Evolutionary conservation across 2,888 invertebrate genomes (phyloP).

Genomic region (Andrena bucephala): DNA sequence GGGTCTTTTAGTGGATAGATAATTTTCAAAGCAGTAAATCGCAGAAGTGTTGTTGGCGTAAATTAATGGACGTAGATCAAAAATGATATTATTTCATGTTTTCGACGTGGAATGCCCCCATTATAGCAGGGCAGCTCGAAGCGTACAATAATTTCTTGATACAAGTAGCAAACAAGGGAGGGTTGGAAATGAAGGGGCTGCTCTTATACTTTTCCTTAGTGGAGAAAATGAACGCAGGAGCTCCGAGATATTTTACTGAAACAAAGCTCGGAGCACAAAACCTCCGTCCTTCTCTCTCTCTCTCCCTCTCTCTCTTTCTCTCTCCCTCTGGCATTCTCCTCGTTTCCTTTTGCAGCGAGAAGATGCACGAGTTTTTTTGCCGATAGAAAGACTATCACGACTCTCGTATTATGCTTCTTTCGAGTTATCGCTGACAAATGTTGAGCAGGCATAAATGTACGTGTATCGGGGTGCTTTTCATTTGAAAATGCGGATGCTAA

Average conservation of each 20-base stretch:
- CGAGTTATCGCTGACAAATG: constrained; percentile 56
- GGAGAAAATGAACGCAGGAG: constrained; percentile 56
- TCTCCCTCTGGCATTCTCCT: neutral
- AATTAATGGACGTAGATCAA: neutral
- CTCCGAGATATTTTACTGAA: constrained; percentile 66
- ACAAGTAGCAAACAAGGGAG: constrained; percentile 71
- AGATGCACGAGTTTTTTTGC: constrained; percentile 48
- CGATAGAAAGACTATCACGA: constrained; percentile 55
- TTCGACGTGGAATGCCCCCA: constrained; percentile 4
- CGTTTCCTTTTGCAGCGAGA: constrained; percentile 27
- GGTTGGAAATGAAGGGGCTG: constrained; percentile 60
- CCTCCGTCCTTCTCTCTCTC: constrained; percentile 14
- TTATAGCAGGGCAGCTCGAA: constrained; percentile 26
- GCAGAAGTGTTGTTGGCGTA: neutral
- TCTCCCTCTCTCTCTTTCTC: neutral
- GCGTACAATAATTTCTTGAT: constrained; percentile 72
- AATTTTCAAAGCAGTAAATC: neutral
- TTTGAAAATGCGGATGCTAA: constrained; percentile 35
- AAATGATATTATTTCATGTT: neutral
- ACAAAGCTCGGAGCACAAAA: constrained; percentile 60
- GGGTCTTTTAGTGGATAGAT: no score
- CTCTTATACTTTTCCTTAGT: constrained; percentile 58
- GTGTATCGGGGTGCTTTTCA: constrained; percentile 29
- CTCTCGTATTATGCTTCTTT: constrained; percentile 56
- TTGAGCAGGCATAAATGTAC: constrained; percentile 20